A percentile compares a stretch with the other conserved stretches of the same genome.
These are phyloP conservation scores for Mus musculus DNA, from an alignment of 2,113 vertebrate species.

Conservation along the genomic window DNA sequence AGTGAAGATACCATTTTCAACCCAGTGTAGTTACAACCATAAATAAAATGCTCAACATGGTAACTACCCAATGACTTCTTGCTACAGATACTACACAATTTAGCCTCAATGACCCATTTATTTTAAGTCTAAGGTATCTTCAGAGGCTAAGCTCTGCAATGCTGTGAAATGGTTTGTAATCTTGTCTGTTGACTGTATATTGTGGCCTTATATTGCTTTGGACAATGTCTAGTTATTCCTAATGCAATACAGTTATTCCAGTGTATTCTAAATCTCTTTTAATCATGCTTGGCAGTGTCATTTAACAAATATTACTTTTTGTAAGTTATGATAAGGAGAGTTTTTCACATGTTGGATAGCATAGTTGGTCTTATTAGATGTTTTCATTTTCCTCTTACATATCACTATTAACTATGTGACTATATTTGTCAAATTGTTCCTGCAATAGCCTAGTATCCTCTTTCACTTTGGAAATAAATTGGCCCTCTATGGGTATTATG, in stretches of 20 bases:
- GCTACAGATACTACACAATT: background rate
- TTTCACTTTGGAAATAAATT: background rate
- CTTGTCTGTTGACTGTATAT: background rate
- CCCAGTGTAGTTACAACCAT: too few relatives aligned
- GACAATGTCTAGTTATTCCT: background rate
- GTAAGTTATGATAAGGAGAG: background rate
- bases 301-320: background rate
- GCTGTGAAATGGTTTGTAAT: background rate
- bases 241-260: background rate
- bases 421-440: background rate
- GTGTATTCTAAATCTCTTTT: background rate
- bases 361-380: background rate
- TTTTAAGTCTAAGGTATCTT: background rate
- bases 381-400: background rate
- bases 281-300: background rate
- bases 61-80: background rate
- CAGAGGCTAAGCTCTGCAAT: background rate
- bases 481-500: too few relatives aligned
- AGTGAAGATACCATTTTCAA: background rate
- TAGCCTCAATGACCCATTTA: background rate
- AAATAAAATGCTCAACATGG: background rate
- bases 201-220: background rate
- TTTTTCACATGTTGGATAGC: background rate
- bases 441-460: background rate
- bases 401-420: background rate